Conservation (phyloP, 2,888 invertebrate genomes). For the Limenitis camilla region DNA sequence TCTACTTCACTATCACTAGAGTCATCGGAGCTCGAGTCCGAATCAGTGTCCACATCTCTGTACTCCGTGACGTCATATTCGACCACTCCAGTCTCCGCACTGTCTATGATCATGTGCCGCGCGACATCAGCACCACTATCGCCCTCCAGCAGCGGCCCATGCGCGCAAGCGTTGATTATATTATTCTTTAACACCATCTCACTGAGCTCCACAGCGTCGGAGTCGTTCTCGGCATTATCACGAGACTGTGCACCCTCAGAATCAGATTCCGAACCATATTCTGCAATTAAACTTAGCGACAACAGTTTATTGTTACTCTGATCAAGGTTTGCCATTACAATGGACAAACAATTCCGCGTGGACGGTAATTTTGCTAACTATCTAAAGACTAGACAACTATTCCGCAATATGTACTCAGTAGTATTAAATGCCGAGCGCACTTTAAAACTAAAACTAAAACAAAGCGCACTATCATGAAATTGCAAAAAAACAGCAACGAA, state of each 20-base stretch:
- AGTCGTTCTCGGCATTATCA: conserved; percentile 50
- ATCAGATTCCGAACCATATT: conserved; percentile 67
- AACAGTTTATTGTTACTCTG: conserved; percentile 63
- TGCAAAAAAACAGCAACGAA: conserved; percentile 22
- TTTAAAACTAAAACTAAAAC: conserved; percentile 18
- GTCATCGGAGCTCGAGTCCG: conserved; percentile 46
- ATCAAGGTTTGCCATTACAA: conserved; percentile 61
- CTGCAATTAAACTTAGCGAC: conserved; percentile 63
- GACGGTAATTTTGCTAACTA: conserved; percentile 9
- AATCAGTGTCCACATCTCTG: conserved; percentile 54
- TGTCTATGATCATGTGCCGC: conserved; percentile 66
- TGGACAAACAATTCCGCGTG: conserved; percentile 23
- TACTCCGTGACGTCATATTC: conserved; percentile 67
- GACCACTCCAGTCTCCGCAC: conserved; percentile 55
- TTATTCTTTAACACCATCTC: conserved; percentile 71
- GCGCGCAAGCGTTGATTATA: conserved; percentile 68
- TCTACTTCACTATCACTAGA: conserved; percentile 62
- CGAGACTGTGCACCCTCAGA: conserved; percentile 55
- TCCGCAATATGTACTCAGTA: too few relatives aligned
- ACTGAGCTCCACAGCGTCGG: conserved; percentile 57
- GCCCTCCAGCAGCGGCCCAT: conserved; percentile 56
- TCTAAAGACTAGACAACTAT: background rate
- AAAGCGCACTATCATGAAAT: conserved; percentile 26
- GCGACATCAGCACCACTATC: conserved; percentile 47
- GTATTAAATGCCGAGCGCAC: background rate